Conservation (phyloP, 2,113 vertebrate species). For the Hyaena hyaena region DNA sequence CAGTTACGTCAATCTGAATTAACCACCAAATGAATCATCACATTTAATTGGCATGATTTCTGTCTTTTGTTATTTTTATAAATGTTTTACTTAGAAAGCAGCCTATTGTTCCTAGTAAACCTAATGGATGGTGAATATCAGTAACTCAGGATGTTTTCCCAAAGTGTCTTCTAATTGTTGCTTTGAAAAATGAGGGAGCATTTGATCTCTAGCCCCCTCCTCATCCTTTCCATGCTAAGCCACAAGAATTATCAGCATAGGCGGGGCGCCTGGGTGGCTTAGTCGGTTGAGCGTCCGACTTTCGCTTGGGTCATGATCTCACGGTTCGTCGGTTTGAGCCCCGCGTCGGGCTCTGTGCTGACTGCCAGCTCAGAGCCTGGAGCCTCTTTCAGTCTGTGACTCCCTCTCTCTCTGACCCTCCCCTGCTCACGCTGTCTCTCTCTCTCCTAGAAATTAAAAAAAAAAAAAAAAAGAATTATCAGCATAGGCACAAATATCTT, state of each 20-base stretch:
- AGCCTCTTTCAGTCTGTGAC: too few relatives aligned
- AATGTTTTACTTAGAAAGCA: constrained; percentile 22
- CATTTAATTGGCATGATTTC: background rate
- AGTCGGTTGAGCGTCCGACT: too few relatives aligned
- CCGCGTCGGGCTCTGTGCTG: too few relatives aligned
- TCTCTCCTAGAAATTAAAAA: too few relatives aligned
- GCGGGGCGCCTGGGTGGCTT: background rate
- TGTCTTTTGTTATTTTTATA: background rate
- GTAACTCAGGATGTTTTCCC: background rate
- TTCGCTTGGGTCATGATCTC: too few relatives aligned
- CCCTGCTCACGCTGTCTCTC: too few relatives aligned
- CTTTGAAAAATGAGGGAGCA: background rate
- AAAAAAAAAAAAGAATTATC: background rate
- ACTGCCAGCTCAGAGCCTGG: too few relatives aligned
- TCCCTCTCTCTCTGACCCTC: too few relatives aligned
- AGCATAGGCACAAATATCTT: background rate
- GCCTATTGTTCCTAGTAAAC: background rate
- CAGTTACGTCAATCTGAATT: background rate
- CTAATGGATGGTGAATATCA: background rate
- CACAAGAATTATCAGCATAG: background rate
- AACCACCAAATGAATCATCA: background rate
- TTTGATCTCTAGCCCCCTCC: background rate
- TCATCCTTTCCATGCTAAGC: background rate
- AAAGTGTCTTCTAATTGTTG: background rate
- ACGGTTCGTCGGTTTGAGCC: too few relatives aligned